phyloP scores from a whole-genome alignment of 2,888 invertebrate genomes.

The Ophion costatus region DNA sequence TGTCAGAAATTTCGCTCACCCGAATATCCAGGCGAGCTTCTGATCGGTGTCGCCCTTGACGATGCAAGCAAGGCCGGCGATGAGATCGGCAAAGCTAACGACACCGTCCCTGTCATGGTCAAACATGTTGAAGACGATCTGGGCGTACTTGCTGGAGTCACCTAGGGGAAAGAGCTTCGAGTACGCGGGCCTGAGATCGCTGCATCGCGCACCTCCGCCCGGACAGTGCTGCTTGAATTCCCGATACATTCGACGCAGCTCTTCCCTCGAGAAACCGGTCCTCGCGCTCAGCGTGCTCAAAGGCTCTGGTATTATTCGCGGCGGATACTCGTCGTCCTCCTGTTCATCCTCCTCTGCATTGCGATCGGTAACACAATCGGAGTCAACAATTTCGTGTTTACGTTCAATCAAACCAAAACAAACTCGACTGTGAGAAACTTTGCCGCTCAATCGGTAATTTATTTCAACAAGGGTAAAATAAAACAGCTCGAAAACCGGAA shows the following conservation, averaged over 20 bases:
- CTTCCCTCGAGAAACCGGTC: slow-evolving; percentile 77
- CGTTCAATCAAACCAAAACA: not conserved
- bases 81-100: slow-evolving; percentile 77
- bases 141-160: slow-evolving; percentile 77
- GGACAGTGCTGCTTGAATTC: slow-evolving; percentile 80
- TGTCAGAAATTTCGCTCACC: slow-evolving; percentile 65
- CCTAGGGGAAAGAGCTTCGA: slow-evolving; percentile 79
- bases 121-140: slow-evolving; percentile 78
- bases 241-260: slow-evolving; percentile 77
- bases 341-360: slow-evolving; percentile 54
- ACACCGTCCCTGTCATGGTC: slow-evolving; percentile 78
- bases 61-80: slow-evolving; percentile 73
- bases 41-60: slow-evolving; percentile 76
- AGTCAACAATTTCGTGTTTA: slow-evolving; percentile 45
- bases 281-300: slow-evolving; percentile 71
- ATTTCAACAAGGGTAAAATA: no score
- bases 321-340: slow-evolving; percentile 55
- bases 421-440: not conserved
- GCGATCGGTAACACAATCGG: slow-evolving; percentile 41
- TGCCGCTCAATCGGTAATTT: no score
- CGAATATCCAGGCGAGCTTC: slow-evolving; percentile 79
- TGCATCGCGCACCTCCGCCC: slow-evolving; percentile 74
- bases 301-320: slow-evolving; percentile 73
- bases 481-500: no score
- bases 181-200: slow-evolving; percentile 77